phyloP scores from a whole-genome alignment of 2,113 vertebrate genomes.

The Machaerirhynchus nigripectus region DNA sequence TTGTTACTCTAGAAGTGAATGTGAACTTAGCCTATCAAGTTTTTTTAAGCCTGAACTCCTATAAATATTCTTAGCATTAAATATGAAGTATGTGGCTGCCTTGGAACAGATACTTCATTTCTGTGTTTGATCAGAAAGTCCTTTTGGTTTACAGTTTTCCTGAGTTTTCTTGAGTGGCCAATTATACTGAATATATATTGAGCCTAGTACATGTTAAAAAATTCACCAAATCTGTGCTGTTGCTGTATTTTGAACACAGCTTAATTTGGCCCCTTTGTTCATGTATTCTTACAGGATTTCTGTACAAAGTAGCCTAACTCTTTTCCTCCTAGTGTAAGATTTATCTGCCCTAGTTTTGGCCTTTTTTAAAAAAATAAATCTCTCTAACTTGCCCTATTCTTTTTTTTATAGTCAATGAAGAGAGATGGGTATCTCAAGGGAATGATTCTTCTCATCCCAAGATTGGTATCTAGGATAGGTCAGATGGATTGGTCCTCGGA shows the following conservation, averaged over 20 bases:
- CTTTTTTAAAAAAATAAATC: background rate
- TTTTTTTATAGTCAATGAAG: background rate
- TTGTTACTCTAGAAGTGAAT: background rate
- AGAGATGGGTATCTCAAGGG: constrained; percentile 4
- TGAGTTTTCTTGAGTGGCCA: background rate
- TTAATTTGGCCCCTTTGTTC: background rate
- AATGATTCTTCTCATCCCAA: background rate
- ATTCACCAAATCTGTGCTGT: background rate
- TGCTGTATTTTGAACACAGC: background rate
- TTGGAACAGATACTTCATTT: background rate
- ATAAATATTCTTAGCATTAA: background rate
- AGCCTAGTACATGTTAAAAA: background rate
- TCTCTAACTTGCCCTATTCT: background rate
- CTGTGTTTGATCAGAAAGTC: background rate
- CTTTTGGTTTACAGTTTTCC: background rate
- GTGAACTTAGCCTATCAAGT: background rate
- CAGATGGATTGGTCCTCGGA: constrained; percentile 2
- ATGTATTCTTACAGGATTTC: background rate
- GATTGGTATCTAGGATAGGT: background rate
- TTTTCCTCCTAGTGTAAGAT: background rate
- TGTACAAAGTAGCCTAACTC: background rate
- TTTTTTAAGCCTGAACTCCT: background rate
- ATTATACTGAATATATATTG: background rate
- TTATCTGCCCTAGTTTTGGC: background rate
- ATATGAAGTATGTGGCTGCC: background rate